Conservation (phyloP, 2,888 invertebrate genomes). For the Physocephala rufipes region DNA sequence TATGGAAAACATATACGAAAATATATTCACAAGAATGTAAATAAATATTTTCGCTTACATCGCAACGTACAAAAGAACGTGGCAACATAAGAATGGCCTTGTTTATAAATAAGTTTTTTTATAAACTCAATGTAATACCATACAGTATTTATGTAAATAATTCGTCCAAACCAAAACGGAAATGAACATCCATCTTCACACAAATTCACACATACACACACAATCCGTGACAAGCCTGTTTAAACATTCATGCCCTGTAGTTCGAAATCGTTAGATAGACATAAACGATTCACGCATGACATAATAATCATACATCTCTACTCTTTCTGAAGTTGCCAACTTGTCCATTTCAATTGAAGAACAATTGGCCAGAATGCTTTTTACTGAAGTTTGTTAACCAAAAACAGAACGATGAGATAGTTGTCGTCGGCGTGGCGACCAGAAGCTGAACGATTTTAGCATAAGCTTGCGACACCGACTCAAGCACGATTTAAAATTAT, state of each 20-base stretch:
- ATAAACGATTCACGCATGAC: too few relatives aligned
- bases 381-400: too few relatives aligned
- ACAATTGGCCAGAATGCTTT: too few relatives aligned
- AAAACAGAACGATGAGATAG: too few relatives aligned
- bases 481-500: too few relatives aligned
- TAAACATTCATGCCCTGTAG: too few relatives aligned
- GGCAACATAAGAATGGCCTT: neutral
- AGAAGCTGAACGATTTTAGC: too few relatives aligned
- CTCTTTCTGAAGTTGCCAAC: neutral
- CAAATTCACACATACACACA: neutral
- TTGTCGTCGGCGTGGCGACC: too few relatives aligned
- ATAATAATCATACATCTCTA: too few relatives aligned
- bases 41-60: neutral
- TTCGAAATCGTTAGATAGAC: too few relatives aligned
- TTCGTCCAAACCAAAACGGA: slow-evolving; percentile 9
- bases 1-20: neutral
- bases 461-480: too few relatives aligned
- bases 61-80: neutral
- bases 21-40: neutral
- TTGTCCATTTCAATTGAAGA: too few relatives aligned
- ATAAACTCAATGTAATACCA: neutral
- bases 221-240: neutral
- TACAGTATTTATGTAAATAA: neutral
- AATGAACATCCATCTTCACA: slow-evolving; percentile 1
- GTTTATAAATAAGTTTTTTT: neutral